These are phyloP conservation scores for Sphenodon punctatus DNA, from an alignment of 2,797 vertebrate species.

Conservation along the genomic window DNA sequence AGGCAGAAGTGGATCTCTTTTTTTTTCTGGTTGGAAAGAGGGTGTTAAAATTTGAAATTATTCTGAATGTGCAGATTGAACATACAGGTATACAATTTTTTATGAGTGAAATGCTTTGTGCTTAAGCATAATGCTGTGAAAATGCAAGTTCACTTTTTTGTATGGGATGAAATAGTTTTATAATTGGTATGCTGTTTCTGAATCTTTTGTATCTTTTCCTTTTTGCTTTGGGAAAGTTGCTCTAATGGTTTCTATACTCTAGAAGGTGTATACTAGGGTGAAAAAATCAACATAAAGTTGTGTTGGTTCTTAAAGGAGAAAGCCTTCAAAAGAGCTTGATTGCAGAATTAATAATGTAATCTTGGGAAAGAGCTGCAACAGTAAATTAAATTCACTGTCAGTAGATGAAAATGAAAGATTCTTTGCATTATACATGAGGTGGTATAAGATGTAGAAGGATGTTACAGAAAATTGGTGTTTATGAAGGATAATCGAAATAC, in stretches of 20 bases:
- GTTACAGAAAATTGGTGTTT: constrained; percentile 78
- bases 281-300: constrained; percentile 56
- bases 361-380: constrained; percentile 65
- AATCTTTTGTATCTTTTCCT: constrained; percentile 14
- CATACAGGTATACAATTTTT: constrained; percentile 40
- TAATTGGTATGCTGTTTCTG: constrained; percentile 10
- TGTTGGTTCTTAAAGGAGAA: constrained; percentile 65
- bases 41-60: constrained; percentile 36
- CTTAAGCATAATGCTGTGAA: background rate
- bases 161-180: constrained; percentile 14
- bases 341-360: constrained; percentile 77
- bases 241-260: constrained; percentile 48
- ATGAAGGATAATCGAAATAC: constrained; percentile 77
- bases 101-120: constrained; percentile 6
- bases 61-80: constrained; percentile 39
- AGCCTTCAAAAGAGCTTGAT: constrained; percentile 73
- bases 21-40: constrained; percentile 23
- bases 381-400: constrained; percentile 79
- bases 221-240: constrained; percentile 37
- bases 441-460: constrained; percentile 74
- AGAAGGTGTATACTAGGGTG: constrained; percentile 56
- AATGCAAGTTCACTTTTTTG: constrained; percentile 22
- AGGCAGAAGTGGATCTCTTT: constrained; percentile 38
- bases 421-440: constrained; percentile 80
- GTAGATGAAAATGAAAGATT: constrained; percentile 78